phyloP scores from a whole-genome alignment of 2,113 vertebrate species.

The Cathartes aura region DNA sequence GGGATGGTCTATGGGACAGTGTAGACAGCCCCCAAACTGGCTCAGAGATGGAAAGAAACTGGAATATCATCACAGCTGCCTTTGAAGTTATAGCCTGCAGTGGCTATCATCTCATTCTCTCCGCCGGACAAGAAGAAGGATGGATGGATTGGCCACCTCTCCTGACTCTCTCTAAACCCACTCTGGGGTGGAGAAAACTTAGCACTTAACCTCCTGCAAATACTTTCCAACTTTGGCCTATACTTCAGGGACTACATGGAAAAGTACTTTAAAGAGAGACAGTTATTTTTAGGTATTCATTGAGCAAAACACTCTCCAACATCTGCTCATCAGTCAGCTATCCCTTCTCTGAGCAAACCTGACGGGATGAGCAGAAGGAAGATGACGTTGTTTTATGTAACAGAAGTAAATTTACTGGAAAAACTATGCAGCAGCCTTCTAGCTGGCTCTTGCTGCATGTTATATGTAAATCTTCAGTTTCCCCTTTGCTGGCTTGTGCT shows the following conservation, averaged over 20 bases:
- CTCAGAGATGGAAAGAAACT: neutral
- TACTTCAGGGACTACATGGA: constrained; percentile 59
- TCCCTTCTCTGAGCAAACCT: constrained; percentile 40
- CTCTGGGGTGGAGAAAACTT: constrained; percentile 24
- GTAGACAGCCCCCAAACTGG: neutral
- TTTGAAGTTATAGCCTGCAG: neutral
- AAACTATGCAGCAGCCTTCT: constrained; percentile 20
- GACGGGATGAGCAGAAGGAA: constrained; percentile 18
- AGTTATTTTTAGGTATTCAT: constrained; percentile 58
- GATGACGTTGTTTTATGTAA: constrained; percentile 62
- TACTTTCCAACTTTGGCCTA: neutral
- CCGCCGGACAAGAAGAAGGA: neutral
- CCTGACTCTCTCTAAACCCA: neutral
- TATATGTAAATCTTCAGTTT: neutral
- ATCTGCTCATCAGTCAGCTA: constrained; percentile 63
- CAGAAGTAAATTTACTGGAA: constrained; percentile 50
- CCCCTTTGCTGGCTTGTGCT: neutral
- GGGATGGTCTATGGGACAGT: neutral
- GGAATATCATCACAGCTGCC: neutral
- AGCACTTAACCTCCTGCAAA: constrained; percentile 32
- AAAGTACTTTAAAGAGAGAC: constrained; percentile 55
- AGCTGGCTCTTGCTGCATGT: neutral
- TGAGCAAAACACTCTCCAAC: constrained; percentile 47
- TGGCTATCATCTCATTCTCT: neutral
- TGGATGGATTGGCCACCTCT: neutral